Percentiles rank a stretch among this genome's conserved stretches.
phyloP scores from a whole-genome alignment of 2,888 invertebrate genomes.

The Callimorpha dominula region DNA sequence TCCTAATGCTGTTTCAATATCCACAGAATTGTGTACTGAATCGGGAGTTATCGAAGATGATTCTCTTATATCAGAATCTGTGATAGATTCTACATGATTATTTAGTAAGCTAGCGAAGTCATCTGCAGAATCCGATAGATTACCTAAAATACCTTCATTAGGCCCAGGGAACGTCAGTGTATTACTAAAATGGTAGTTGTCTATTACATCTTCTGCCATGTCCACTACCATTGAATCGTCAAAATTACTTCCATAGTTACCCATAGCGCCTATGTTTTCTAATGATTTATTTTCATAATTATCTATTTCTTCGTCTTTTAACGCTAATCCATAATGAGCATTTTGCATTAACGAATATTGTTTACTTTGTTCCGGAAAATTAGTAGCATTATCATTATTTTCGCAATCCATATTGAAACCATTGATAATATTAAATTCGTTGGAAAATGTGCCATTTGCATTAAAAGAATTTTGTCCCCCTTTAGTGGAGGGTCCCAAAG shows the following conservation, averaged over 20 bases:
- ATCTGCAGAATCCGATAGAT: constrained; percentile 92
- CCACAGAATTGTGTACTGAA: constrained; percentile 88
- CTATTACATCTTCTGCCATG: constrained; percentile 91
- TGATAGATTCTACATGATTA: constrained; percentile 89
- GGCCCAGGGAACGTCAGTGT: constrained; percentile 93
- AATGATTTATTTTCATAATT: constrained; percentile 90
- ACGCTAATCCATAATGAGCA: constrained; percentile 92
- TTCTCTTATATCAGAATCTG: constrained; percentile 89
- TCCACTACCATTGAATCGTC: constrained; percentile 95
- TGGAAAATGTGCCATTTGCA: constrained; percentile 89
- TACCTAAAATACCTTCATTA: constrained; percentile 92
- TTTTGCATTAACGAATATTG: constrained; percentile 93
- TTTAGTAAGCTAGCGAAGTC: constrained; percentile 92
- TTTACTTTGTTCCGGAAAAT: constrained; percentile 87
- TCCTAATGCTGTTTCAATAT: constrained; percentile 90
- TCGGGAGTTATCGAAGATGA: constrained; percentile 91
- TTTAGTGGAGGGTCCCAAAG: constrained; percentile 88
- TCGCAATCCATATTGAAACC: constrained; percentile 93
- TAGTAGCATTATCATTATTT: constrained; percentile 87
- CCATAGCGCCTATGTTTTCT: constrained; percentile 89
- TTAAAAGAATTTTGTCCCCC: constrained; percentile 92
- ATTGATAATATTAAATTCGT: constrained; percentile 90
- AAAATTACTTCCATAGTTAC: constrained; percentile 88
- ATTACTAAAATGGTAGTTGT: constrained; percentile 93
- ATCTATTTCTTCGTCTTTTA: constrained; percentile 94